Conservation (phyloP, 2,888 invertebrate species). For the Eilema sororculum region DNA sequence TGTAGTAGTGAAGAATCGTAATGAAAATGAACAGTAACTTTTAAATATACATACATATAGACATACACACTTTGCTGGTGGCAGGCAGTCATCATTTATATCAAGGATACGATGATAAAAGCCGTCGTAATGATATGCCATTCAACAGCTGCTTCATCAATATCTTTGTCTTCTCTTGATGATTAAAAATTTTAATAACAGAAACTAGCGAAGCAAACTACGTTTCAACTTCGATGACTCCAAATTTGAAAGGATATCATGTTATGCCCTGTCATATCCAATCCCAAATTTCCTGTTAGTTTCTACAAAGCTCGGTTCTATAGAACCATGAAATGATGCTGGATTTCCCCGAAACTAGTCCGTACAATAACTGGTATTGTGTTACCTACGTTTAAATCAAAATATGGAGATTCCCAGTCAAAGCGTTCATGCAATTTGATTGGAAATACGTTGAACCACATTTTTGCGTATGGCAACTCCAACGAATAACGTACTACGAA, state of each 20-base stretch:
- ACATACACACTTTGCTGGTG: too few relatives aligned
- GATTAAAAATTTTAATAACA: neutral
- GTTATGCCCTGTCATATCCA: neutral
- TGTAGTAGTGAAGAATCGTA: constrained; percentile 17
- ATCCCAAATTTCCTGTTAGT: neutral
- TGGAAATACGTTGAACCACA: neutral
- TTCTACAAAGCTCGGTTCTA: neutral
- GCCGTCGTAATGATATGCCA: neutral
- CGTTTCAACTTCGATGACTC: neutral
- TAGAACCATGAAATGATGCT: neutral
- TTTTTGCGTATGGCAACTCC: neutral
- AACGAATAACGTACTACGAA: neutral
- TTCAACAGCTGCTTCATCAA: neutral
- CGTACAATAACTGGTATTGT: neutral
- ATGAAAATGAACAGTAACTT: constrained; percentile 17
- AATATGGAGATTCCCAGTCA: neutral
- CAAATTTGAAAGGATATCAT: neutral
- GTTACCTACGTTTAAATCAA: neutral
- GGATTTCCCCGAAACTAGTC: neutral
- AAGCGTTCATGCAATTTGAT: neutral
- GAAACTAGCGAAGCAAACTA: too few relatives aligned
- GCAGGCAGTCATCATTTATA: neutral
- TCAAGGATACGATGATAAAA: neutral
- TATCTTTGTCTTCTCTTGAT: neutral
- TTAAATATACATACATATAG: neutral